phyloP scores from a whole-genome alignment of 2,797 vertebrate genomes.

The Melanotaenia parkinsoni region DNA sequence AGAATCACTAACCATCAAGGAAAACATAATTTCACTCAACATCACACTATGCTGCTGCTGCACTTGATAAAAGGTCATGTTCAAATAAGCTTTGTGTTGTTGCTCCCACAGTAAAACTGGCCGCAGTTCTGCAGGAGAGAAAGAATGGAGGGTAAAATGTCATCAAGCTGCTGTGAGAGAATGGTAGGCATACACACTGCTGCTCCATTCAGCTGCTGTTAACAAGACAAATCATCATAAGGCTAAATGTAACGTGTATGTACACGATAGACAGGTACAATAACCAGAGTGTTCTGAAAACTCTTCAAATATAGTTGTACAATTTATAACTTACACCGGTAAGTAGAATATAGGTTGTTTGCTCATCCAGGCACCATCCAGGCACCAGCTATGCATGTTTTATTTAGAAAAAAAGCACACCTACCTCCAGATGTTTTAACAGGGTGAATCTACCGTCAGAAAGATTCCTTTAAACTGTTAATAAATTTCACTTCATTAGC shows the following conservation, averaged over 20 bases:
- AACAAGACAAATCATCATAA: background rate
- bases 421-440: no score
- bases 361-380: no score
- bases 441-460: no score
- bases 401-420: no score
- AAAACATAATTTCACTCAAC: slow-evolving; percentile 60
- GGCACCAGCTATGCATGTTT: no score
- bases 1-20: slow-evolving; percentile 59
- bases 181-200: background rate
- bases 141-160: background rate
- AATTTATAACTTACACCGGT: no score
- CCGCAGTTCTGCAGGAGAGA: slow-evolving; percentile 2
- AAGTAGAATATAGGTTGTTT: no score
- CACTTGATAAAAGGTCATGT: slow-evolving; percentile 67
- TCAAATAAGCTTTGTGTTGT: slow-evolving; percentile 58
- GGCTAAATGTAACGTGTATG: background rate
- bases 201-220: slow-evolving; percentile 1
- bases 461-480: no score
- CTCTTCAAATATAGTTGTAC: no score
- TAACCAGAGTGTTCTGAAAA: no score
- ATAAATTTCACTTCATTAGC: no score
- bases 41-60: slow-evolving; percentile 48
- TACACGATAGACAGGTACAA: background rate
- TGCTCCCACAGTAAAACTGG: slow-evolving; percentile 26
- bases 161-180: background rate